Evolutionary conservation across 2,113 vertebrate genomes (phyloP).

Genomic region (Acanthisitta chloris): DNA sequence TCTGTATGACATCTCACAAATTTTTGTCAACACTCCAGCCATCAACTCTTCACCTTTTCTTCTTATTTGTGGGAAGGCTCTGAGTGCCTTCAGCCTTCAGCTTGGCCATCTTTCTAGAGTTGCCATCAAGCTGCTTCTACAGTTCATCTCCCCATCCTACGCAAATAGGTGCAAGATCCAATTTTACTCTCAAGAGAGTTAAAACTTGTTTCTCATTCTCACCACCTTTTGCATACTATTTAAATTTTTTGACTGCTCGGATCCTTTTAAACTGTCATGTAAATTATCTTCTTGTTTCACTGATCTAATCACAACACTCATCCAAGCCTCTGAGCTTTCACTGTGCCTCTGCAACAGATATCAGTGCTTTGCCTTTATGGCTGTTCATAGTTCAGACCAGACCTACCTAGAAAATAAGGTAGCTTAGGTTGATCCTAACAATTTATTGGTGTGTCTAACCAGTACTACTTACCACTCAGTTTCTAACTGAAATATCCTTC

Average conservation of each 20-base stretch:
- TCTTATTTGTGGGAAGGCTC: not conserved
- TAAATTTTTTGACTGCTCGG: constrained; percentile 15
- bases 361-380: not conserved
- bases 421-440: not conserved
- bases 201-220: constrained; percentile 29
- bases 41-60: not conserved
- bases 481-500: not conserved
- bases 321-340: not conserved
- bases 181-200: not conserved
- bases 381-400: not conserved
- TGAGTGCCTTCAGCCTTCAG: not conserved
- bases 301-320: constrained; percentile 41
- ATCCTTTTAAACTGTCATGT: constrained; percentile 48
- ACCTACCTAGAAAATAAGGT: not conserved
- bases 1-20: not conserved
- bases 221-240: constrained; percentile 29
- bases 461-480: not conserved
- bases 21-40: not conserved
- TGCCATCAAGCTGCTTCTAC: not conserved
- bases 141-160: not conserved
- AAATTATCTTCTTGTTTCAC: constrained; percentile 41
- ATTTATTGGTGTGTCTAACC: not conserved
- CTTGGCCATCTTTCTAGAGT: not conserved
- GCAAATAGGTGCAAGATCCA: not conserved
- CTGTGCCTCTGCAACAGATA: not conserved